Percentiles rank a stretch among this genome's conserved stretches.
These are phyloP conservation scores for Spheniscus humboldti DNA, from an alignment of 2,797 vertebrate genomes.

Conservation along the genomic window DNA sequence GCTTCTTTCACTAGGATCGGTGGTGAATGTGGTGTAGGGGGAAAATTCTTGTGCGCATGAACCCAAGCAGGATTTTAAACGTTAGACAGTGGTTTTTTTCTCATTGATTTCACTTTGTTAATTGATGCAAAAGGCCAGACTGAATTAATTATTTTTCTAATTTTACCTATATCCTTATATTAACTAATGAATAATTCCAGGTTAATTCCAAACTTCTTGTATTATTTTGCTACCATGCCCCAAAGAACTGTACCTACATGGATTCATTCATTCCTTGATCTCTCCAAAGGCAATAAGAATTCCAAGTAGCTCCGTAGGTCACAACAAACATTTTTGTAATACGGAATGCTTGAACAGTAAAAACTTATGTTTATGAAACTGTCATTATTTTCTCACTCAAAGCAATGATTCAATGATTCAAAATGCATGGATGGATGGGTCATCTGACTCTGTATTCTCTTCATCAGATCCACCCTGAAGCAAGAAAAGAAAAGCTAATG, in stretches of 20 bases:
- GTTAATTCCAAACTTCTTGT: not conserved
- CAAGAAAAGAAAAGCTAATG: conserved; percentile 1
- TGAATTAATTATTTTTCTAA: not conserved
- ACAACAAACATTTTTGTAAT: not conserved
- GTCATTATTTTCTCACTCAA: not conserved
- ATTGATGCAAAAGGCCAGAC: not conserved
- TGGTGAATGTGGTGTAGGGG: not conserved
- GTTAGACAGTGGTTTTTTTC: not conserved
- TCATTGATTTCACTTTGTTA: not conserved
- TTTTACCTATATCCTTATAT: not conserved
- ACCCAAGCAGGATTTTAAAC: not conserved
- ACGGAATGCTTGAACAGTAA: not conserved
- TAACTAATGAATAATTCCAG: not conserved
- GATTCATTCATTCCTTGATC: not conserved
- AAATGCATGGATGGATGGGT: not conserved
- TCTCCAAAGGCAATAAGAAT: not conserved
- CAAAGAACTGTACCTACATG: not conserved
- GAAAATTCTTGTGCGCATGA: not conserved
- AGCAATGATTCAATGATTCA: not conserved
- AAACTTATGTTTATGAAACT: not conserved
- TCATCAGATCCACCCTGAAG: not conserved
- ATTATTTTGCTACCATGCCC: not conserved
- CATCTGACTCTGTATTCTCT: not conserved
- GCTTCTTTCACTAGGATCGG: not conserved
- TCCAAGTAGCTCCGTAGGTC: not conserved